Base-by-base conservation (phyloP, 2,113 vertebrate species). In the Prinia subflava region DNA sequence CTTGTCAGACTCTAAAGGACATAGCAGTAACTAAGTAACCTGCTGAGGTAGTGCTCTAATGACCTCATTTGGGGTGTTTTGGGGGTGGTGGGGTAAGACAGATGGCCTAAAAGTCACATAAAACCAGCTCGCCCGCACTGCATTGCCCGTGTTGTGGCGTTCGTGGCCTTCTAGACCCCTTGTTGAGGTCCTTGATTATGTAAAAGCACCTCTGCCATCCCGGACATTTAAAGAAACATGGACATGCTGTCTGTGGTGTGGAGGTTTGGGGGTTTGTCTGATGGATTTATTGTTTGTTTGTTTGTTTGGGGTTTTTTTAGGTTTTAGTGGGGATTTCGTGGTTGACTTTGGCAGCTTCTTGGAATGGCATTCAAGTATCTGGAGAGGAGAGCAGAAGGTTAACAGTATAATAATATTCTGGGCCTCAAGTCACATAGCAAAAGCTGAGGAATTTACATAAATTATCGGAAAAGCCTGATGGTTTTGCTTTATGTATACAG, bases 61-160 rank as follows among this genome's bases (percentile, higher is more conserved):
- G 39, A 10, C 0, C 6, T 37, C 5, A 6, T 47, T 31, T 13
- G n/a, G 5, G 22, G 14, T 2, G 14, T 23, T 70, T 24, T 4
- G 37, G 33, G 24, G 19, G 5, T 71, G 11, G 4, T 16, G 5
- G n/a, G 9, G 13, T 62, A n/a, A 23, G 7, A 5, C 6, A 25
- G 1, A 6, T 18, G 6, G 3, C 5, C 27, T 41, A 20, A 24
- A 27, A 55, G n/a, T 35, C 6, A 4, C 30, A 0, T 27, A 10
- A 18, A 20, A 20, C 7, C 1, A 30, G 23, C 7, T 27, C 16
- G 4, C 1, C 12, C 6, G 9, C 8, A 3, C 33, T 21, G 14
- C 25, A 0, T 14, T 46, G 25, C 21, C 28, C 3, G 0, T 18
- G 0, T 9, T 4, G 15, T 19, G 46, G 20, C 4, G 2, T 3